Percentiles rank a stretch among this genome's conserved stretches.
phyloP scores from a whole-genome alignment of 30 jellyfish, hydroid and myxozoan genomes.

The Cassiopea xamachana region DNA sequence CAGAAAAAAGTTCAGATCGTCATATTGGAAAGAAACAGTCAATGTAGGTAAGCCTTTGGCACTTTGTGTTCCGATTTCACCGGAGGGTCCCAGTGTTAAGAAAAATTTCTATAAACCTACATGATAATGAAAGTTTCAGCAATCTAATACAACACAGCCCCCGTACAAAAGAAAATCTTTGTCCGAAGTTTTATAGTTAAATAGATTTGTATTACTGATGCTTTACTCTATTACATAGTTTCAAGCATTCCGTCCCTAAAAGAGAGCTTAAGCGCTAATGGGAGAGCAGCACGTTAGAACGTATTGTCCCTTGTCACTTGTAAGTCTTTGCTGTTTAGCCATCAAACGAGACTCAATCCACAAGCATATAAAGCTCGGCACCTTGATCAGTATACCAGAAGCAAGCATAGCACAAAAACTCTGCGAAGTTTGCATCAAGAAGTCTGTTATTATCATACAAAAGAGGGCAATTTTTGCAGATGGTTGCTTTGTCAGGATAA shows the following conservation, averaged over 20 bases:
- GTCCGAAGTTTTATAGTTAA: not conserved
- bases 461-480: constrained; percentile 61
- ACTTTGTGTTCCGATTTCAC: no score
- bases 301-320: constrained; percentile 13
- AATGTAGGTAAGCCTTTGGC: no score
- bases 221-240: not conserved
- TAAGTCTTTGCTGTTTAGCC: constrained; percentile 24
- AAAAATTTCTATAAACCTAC: no score
- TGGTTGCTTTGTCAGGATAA: constrained; percentile 44
- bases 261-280: not conserved
- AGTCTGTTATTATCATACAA: constrained; percentile 31
- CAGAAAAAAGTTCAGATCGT: no score
- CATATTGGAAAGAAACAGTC: no score
- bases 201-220: not conserved
- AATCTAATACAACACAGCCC: not conserved
- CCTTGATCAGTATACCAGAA: constrained; percentile 36
- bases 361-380: not conserved
- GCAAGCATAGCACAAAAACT: constrained; percentile 54
- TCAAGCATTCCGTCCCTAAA: not conserved
- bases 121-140: no score
- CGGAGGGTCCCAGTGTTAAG: no score
- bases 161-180: not conserved
- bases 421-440: constrained; percentile 19
- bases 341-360: not conserved
- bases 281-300: not conserved